Conservation (phyloP, 2,888 invertebrate genomes). For the Drosophila cognata region DNA sequence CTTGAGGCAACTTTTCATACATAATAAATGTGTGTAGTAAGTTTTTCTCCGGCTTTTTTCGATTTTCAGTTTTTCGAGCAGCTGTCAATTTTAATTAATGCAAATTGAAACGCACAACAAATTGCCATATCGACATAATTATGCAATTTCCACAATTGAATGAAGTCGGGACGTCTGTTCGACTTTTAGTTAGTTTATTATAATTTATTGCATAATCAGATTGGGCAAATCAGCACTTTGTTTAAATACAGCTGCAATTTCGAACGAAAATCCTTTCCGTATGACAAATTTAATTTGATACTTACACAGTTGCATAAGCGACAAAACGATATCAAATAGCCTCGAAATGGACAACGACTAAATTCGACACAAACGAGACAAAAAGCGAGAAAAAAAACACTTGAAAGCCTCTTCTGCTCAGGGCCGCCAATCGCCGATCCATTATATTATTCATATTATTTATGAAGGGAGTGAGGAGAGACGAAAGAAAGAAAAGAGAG, state of each 20-base stretch:
- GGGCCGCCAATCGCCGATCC: slow-evolving; percentile 65
- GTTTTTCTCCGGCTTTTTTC: slow-evolving; percentile 11
- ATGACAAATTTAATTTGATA: slow-evolving; percentile 29
- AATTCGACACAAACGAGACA: slow-evolving; percentile 37
- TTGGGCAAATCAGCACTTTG: slow-evolving; percentile 32
- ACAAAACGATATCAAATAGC: slow-evolving; percentile 1
- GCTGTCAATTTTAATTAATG: slow-evolving; percentile 68
- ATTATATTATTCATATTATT: slow-evolving; percentile 48
- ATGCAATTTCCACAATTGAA: slow-evolving; percentile 67
- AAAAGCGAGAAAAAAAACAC: slow-evolving; percentile 36
- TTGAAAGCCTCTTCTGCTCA: slow-evolving; percentile 48
- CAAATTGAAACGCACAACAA: slow-evolving; percentile 60
- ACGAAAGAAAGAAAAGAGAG: background rate
- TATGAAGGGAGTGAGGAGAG: background rate
- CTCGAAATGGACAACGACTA: slow-evolving; percentile 40
- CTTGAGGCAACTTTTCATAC: slow-evolving; percentile 42
- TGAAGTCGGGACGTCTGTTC: slow-evolving; percentile 49
- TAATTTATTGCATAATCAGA: slow-evolving; percentile 37
- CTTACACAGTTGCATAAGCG: slow-evolving; percentile 32
- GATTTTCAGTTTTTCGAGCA: slow-evolving; percentile 29
- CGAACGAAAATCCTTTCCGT: slow-evolving; percentile 34
- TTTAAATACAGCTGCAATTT: slow-evolving; percentile 15
- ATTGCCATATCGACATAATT: slow-evolving; percentile 73
- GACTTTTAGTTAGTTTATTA: slow-evolving; percentile 33
- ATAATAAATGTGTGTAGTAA: slow-evolving; percentile 34